Evolutionary conservation across 2,113 vertebrate species (phyloP), one percentile per base, ranked within the genome.

Genomic region (Dunckerocampus dactyliophorus): DNA sequence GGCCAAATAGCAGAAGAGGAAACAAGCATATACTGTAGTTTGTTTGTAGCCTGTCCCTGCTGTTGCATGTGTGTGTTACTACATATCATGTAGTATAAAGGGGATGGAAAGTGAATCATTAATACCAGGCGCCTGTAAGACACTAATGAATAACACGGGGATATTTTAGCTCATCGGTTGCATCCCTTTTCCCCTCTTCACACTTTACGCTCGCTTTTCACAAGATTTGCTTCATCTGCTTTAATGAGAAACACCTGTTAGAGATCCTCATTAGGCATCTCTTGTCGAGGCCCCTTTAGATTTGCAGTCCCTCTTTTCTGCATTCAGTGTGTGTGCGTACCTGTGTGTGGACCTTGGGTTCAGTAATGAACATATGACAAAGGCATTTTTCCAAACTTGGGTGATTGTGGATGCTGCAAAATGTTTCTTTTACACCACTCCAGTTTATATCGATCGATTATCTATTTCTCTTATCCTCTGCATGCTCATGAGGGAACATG

Each of bases 211-310:
- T 54, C 53, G 34, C 59, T 56, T 53, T 59, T 54, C 58, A n/a
- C 66, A 34, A 31, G 39, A 66, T 67, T 65, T 20, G 22, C 69
- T 65, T 62, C 66, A 59, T 75, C 71, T 10, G n/a, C 46, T 78
- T 76, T 86, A 87, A 86, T 81, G 85, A 88, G 83, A 82, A 87
- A 79, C 85, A 87, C 85, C 85, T 87, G 85, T 82, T 86, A 57
- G 70, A 67, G 67, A 52, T 75, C 51, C 76, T 87, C 39, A 67
- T 85, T 84, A 85, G 64, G 11, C 63, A 45, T 67, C 70, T 58
- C 75, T 72, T 63, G 62, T 74, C 80, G 65, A 50, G 62, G 60
- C 71, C 72, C 79, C 82, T 76, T 76, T 73, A 80, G 75, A 74
- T 70, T 50, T 22, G 4, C 19, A 16, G 62, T 65, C 62, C 47